These are phyloP conservation scores for Plusia festucae DNA, from an alignment of 2,888 invertebrate genomes.

Conservation along the genomic window DNA sequence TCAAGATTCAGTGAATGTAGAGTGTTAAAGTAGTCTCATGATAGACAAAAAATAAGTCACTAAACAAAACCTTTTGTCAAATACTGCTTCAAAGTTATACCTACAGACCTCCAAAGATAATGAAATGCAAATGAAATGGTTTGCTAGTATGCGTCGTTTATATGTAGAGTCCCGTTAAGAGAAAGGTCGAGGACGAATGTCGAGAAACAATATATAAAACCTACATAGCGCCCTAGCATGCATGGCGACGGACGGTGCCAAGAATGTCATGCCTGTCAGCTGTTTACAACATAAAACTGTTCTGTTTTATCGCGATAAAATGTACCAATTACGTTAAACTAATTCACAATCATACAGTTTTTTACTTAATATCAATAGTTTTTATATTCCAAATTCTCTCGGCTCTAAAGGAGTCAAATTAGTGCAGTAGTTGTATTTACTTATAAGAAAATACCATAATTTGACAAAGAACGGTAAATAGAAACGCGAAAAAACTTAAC, in stretches of 20 bases:
- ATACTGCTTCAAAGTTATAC: background rate
- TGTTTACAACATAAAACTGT: background rate
- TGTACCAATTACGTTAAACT: background rate
- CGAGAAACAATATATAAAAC: conserved; percentile 20
- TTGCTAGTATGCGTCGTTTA: conserved; percentile 26
- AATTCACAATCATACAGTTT: background rate
- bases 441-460: background rate
- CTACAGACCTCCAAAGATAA: background rate
- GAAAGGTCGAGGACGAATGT: conserved; percentile 40
- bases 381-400: too few relatives aligned
- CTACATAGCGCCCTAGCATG: conserved; percentile 1
- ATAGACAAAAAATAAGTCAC: background rate
- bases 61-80: background rate
- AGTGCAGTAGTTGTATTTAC: too few relatives aligned
- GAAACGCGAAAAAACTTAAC: conserved; percentile 6
- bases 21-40: background rate
- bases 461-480: background rate
- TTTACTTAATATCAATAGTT: too few relatives aligned
- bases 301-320: background rate
- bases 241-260: background rate
- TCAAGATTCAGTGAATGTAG: background rate
- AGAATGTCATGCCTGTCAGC: background rate
- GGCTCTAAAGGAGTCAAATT: too few relatives aligned
- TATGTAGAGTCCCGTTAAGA: conserved; percentile 32
- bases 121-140: conserved; percentile 8